phyloP scores from a whole-genome alignment of 2,113 vertebrate genomes.

The Solenodon paradoxus region DNA sequence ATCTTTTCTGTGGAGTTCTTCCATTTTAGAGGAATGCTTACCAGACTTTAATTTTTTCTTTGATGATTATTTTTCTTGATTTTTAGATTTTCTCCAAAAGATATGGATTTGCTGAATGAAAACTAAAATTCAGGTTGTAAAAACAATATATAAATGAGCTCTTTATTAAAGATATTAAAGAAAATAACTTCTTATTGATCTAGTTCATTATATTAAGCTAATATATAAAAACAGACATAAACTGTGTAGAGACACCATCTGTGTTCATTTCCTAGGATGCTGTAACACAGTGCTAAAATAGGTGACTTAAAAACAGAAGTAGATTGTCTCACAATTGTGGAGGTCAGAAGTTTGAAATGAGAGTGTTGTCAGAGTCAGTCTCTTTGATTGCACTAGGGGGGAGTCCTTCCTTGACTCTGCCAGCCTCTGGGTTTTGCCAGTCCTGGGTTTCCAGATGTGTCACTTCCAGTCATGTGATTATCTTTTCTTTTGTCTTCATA shows the following conservation, averaged over 20 bases:
- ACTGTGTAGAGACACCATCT: not conserved
- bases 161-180: not conserved
- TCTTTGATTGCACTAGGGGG: not conserved
- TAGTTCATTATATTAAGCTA: not conserved
- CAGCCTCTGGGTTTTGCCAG: not conserved
- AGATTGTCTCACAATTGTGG: too few species aligned
- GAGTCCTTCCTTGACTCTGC: not conserved
- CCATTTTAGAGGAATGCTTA: not conserved
- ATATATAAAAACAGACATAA: not conserved
- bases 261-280: not conserved
- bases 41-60: not conserved
- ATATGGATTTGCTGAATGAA: not conserved
- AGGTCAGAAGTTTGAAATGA: not conserved
- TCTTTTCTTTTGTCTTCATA: not conserved
- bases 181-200: not conserved
- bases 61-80: too few species aligned
- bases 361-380: too few species aligned
- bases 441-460: not conserved
- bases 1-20: not conserved
- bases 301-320: not conserved
- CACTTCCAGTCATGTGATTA: not conserved
- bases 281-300: not conserved
- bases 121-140: slow-evolving; percentile 13
- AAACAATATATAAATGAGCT: not conserved
- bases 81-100: not conserved